A percentile compares a stretch with the other conserved stretches of the same genome.
Evolutionary conservation across 2,888 invertebrate species (phyloP).

Genomic region (Eulithis prunata): DNA sequence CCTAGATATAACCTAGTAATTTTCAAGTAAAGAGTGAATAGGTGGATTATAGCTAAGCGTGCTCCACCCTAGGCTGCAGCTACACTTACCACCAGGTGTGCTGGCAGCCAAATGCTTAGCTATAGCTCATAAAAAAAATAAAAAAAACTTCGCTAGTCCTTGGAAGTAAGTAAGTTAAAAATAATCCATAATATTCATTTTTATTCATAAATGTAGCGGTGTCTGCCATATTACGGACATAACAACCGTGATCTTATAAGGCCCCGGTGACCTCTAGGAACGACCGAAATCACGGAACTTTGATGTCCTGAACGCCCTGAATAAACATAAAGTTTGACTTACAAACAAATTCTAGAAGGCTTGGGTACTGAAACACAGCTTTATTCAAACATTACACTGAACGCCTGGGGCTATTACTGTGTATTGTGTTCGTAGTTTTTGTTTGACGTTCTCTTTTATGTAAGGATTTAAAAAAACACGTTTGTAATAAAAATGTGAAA

Average conservation of each 20-base stretch:
- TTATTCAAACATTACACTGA: conserved; percentile 6
- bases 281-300: not conserved
- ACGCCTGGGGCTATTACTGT: not conserved
- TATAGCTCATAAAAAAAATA: too few relatives aligned
- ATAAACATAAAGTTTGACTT: conserved; percentile 19
- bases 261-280: conserved; percentile 2
- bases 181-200: too few relatives aligned
- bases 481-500: not conserved
- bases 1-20: too few relatives aligned
- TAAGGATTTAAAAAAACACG: not conserved
- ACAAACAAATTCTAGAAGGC: conserved; percentile 18
- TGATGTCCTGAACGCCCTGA: conserved; percentile 2
- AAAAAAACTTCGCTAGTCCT: too few relatives aligned
- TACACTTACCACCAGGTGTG: too few relatives aligned
- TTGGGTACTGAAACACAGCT: conserved; percentile 5
- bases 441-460: not conserved
- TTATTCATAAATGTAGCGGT: not conserved
- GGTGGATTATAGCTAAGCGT: too few relatives aligned
- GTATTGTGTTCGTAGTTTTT: not conserved
- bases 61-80: too few relatives aligned
- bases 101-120: too few relatives aligned
- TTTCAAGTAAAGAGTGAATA: too few relatives aligned
- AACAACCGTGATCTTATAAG: not conserved
- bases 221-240: not conserved
- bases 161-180: not conserved